phyloP scores from a whole-genome alignment of 2,888 invertebrate genomes.

The Schizaphis graminum region DNA sequence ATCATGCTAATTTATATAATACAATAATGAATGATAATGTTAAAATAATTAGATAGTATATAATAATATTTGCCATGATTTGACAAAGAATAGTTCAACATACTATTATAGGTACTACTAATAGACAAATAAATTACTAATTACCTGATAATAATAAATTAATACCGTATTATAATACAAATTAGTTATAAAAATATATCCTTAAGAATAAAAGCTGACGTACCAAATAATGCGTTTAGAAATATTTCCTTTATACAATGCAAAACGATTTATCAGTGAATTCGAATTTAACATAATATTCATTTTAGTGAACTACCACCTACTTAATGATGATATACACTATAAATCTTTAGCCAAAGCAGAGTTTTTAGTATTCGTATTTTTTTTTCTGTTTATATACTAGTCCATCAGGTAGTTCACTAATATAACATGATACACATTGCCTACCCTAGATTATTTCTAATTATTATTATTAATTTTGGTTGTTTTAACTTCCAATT shows the following conservation, averaged over 20 bases:
- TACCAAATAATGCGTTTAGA: background rate
- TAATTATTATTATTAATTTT: background rate
- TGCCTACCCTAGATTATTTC: background rate
- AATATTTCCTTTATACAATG: background rate
- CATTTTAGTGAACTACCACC: no score
- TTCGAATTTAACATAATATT: no score
- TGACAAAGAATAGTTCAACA: background rate
- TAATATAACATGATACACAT: no score
- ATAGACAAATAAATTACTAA: background rate
- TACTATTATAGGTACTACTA: background rate
- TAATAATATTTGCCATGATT: background rate
- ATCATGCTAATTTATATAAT: no score
- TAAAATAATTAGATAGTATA: background rate
- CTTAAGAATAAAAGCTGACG: background rate
- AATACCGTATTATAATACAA: background rate
- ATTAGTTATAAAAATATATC: background rate
- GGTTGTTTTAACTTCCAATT: background rate
- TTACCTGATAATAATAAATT: no score
- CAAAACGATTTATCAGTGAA: no score
- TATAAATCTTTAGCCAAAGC: no score
- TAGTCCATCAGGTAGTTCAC: no score
- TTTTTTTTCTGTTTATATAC: no score
- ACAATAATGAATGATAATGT: background rate
- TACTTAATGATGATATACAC: no score
- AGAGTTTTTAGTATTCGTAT: no score